Conservation (phyloP, 2,888 invertebrate species). For the Cheilosia impressa region DNA sequence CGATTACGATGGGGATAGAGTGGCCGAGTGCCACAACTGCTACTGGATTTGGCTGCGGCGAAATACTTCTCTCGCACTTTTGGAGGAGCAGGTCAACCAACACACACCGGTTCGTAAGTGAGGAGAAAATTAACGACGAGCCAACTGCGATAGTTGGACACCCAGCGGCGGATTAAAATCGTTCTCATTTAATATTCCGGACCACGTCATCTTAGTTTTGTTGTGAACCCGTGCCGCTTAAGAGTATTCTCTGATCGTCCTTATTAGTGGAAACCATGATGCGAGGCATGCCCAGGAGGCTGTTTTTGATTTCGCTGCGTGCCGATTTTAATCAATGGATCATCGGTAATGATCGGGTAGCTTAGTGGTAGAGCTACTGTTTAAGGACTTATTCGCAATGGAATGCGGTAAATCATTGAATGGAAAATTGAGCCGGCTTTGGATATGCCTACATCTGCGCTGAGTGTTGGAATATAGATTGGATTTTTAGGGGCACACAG, state of each 20-base stretch:
- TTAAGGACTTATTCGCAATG: constrained; percentile 42
- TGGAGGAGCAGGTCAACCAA: constrained; percentile 13
- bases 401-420: constrained; percentile 69
- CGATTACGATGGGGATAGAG: constrained; percentile 54
- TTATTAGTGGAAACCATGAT: constrained; percentile 78
- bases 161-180: constrained; percentile 60
- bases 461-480: constrained; percentile 73
- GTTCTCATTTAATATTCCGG: constrained; percentile 74
- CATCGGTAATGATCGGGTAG: constrained; percentile 64
- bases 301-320: constrained; percentile 47
- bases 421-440: constrained; percentile 67
- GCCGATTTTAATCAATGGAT: constrained; percentile 68
- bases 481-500: not conserved
- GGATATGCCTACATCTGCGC: constrained; percentile 30
- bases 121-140: constrained; percentile 64
- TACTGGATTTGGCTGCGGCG: constrained; percentile 55
- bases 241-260: constrained; percentile 83
- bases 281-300: constrained; percentile 14
- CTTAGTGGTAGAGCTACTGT: constrained; percentile 34
- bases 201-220: constrained; percentile 66
- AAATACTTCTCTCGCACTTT: constrained; percentile 45
- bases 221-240: constrained; percentile 82
- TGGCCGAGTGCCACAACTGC: constrained; percentile 63
- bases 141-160: constrained; percentile 59
- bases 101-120: constrained; percentile 15